phyloP scores from a whole-genome alignment of 2,113 vertebrate species.

The Aplodontia rufa region DNA sequence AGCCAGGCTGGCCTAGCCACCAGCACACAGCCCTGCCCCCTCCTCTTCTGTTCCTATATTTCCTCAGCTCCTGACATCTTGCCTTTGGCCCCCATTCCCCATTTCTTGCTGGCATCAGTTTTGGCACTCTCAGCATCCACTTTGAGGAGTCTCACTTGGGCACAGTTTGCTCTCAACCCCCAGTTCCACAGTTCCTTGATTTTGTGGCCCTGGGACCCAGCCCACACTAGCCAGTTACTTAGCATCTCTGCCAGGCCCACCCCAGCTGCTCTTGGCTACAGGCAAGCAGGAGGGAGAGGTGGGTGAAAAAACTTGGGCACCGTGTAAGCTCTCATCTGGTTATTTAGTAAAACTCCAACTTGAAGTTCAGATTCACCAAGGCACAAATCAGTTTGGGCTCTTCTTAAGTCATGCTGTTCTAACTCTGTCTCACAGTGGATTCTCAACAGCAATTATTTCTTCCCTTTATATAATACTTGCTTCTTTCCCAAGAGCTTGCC shows the following conservation, averaged over 20 bases:
- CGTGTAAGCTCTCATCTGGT: background rate
- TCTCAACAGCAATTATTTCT: background rate
- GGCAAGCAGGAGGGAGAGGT: background rate
- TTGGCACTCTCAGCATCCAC: accelerated
- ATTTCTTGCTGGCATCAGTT: background rate
- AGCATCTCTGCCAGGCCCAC: background rate
- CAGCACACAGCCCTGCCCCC: background rate
- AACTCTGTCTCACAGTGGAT: background rate
- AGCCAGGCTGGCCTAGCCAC: background rate
- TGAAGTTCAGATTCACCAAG: background rate
- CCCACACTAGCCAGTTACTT: background rate
- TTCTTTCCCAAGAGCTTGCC: constrained; percentile 21
- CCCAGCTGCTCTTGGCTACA: background rate
- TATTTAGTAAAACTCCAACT: background rate
- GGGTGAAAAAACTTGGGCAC: background rate
- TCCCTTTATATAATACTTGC: background rate
- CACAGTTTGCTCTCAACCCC: background rate
- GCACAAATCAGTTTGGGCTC: background rate
- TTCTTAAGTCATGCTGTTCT: background rate
- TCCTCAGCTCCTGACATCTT: background rate
- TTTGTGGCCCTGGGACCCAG: background rate
- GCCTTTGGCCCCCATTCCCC: background rate
- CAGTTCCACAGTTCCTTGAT: background rate
- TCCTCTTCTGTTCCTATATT: background rate
- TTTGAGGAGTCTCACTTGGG: background rate